These are phyloP conservation scores for Schizopygopsis pylzovi DNA, from an alignment of 2,797 vertebrate genomes.

Conservation along the genomic window DNA sequence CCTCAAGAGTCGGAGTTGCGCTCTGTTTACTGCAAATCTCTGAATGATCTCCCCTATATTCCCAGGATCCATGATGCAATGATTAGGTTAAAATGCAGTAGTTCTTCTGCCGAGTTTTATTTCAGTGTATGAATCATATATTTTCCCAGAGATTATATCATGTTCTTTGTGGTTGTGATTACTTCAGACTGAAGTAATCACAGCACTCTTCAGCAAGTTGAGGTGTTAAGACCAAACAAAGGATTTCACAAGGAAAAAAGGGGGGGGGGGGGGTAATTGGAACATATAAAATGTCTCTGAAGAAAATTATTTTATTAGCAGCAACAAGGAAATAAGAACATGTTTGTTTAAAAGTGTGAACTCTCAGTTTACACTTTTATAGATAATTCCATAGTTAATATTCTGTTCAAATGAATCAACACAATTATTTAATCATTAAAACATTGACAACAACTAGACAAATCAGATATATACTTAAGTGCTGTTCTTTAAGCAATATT, in stretches of 20 bases:
- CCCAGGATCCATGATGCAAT: slow-evolving; percentile 35
- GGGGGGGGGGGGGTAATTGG: not conserved
- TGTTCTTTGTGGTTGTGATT: slow-evolving; percentile 12
- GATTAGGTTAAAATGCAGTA: slow-evolving; percentile 20
- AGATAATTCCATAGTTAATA: not conserved
- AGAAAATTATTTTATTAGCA: not conserved
- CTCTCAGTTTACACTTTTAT: not conserved
- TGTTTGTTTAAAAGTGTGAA: not conserved
- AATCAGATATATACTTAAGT: not conserved
- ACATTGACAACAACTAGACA: not conserved
- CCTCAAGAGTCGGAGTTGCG: slow-evolving; percentile 13
- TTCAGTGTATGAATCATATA: not conserved
- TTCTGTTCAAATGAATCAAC: not conserved
- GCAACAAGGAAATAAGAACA: not conserved
- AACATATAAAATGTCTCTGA: not conserved
- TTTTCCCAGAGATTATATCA: slow-evolving; percentile 29
- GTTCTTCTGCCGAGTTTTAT: slow-evolving; percentile 1
- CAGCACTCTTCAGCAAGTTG: not conserved
- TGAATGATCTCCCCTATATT: slow-evolving; percentile 30
- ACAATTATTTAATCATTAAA: not conserved
- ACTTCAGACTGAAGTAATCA: not conserved
- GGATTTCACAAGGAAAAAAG: not conserved
- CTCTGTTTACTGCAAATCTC: slow-evolving; percentile 24
- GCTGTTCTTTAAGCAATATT: not conserved
- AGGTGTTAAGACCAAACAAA: slow-evolving; percentile 7